Percentiles rank a stretch among this genome's conserved stretches.
These are phyloP conservation scores for Heliocidaris tuberculata DNA, from an alignment of 35 echinoderm and acorn worm species.

Conservation along the genomic window DNA sequence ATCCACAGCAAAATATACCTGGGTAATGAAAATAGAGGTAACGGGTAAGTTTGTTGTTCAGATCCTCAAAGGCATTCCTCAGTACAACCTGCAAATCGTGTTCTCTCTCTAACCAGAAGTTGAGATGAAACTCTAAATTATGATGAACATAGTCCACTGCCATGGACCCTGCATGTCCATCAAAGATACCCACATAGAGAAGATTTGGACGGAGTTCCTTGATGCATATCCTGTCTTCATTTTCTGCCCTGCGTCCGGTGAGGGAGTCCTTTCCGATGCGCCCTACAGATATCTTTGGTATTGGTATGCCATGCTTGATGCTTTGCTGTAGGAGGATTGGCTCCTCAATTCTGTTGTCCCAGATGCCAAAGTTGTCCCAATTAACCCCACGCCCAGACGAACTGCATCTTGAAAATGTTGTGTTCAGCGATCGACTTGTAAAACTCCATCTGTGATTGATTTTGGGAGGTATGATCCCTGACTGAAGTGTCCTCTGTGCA, in stretches of 20 bases:
- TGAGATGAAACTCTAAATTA: conserved; percentile 64
- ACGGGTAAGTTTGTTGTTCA: conserved; percentile 68
- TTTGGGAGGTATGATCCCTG: neutral
- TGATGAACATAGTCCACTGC: conserved; percentile 71
- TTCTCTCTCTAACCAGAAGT: conserved; percentile 56
- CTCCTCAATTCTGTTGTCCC: conserved; percentile 86
- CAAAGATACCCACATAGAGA: conserved; percentile 88
- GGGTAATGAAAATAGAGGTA: conserved; percentile 49
- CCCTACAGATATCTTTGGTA: conserved; percentile 82
- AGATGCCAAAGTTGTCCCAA: conserved; percentile 69
- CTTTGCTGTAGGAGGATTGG: conserved; percentile 92
- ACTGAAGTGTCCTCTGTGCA: neutral
- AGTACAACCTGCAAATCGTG: conserved; percentile 81
- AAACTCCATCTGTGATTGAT: neutral
- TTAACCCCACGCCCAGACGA: conserved; percentile 45
- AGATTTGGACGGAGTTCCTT: conserved; percentile 73
- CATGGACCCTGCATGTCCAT: conserved; percentile 85
- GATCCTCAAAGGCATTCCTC: conserved; percentile 69
- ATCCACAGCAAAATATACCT: neutral
- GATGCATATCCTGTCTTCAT: conserved; percentile 83
- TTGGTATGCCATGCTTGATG: conserved; percentile 97
- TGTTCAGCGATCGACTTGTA: neutral
- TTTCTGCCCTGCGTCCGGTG: conserved; percentile 63
- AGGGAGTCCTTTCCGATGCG: conserved; percentile 68
- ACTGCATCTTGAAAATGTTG: neutral